phyloP scores from a whole-genome alignment of 1,140 invertebrate genomes.

The Zaprionus vittiger region DNA sequence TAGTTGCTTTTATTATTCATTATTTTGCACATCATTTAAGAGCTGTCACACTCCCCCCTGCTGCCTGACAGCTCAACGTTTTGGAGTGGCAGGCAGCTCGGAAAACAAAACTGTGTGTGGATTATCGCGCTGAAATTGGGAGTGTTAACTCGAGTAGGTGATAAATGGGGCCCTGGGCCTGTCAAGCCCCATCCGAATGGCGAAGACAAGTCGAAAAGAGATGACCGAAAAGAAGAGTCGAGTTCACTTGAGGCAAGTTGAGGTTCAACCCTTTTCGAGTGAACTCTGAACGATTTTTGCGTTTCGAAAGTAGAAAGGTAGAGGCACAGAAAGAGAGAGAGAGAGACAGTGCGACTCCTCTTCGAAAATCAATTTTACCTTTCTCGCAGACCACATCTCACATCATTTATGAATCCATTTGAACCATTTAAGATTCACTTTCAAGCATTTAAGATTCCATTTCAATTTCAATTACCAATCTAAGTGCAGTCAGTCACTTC shows the following conservation, averaged over 20 bases:
- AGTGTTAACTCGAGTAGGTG: conserved; percentile 27
- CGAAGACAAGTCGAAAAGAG: not conserved
- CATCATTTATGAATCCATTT: not conserved
- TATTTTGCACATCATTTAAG: conserved; percentile 26
- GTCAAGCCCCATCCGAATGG: not conserved
- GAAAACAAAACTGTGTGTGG: conserved; percentile 13
- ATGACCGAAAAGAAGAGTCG: not conserved
- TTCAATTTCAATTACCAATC: conserved; percentile 17
- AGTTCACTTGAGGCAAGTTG: not conserved
- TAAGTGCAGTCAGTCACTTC: conserved; percentile 34
- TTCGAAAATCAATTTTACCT: conserved; percentile 6
- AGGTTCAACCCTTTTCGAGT: conserved; percentile 12
- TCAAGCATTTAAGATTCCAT: conserved; percentile 27
- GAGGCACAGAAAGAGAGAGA: not conserved
- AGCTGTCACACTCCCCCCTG: not conserved
- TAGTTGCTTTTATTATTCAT: conserved; percentile 40
- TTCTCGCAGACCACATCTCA: not conserved
- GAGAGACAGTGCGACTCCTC: not conserved
- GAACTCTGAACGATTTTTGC: not conserved
- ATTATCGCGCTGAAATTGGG: conserved; percentile 29
- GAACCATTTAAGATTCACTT: not conserved
- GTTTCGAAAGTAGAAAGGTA: conserved; percentile 12
- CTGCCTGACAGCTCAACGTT: not conserved
- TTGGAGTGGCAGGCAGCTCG: conserved; percentile 31
- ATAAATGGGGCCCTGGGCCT: conserved; percentile 25